Evolutionary conservation across 2,797 vertebrate species (phyloP).

Genomic region (Microctenopoma lineatum): DNA sequence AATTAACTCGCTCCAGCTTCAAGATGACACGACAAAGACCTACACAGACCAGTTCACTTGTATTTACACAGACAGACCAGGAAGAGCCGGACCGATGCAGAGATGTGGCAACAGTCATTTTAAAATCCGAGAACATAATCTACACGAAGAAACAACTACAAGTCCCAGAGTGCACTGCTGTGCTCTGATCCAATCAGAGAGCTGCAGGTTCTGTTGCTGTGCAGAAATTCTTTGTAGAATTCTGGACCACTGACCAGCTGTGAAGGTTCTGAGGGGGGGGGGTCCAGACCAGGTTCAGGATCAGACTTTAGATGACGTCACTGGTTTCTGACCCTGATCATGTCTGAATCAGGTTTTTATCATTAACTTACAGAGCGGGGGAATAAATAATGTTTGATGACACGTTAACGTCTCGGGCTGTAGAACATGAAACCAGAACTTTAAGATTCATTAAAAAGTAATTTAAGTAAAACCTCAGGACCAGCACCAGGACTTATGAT

Average conservation of each 20-base stretch:
- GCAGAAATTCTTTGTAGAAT: neutral
- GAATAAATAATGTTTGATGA: no score
- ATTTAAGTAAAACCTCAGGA: no score
- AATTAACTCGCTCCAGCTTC: slow-evolving; percentile 25
- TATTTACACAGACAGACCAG: slow-evolving; percentile 57
- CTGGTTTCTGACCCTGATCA: no score
- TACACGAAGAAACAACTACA: neutral
- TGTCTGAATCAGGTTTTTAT: no score
- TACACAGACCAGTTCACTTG: slow-evolving; percentile 35
- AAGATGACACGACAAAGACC: slow-evolving; percentile 40
- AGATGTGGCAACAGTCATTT: slow-evolving; percentile 5
- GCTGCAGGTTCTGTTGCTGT: neutral
- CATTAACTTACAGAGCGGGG: no score
- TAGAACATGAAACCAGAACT: no score
- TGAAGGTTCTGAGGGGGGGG: no score
- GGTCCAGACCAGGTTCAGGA: no score
- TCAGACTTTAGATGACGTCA: no score
- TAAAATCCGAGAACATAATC: neutral
- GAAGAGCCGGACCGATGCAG: neutral
- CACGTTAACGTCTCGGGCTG: no score
- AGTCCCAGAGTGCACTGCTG: slow-evolving; percentile 22
- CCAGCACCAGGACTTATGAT: no score
- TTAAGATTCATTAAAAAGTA: no score
- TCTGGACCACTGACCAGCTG: slow-evolving; percentile 10
- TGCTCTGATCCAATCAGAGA: slow-evolving; percentile 20